Percentiles rank a stretch among this genome's conserved stretches.
These are phyloP conservation scores for Sminthurinus aureus DNA, from an alignment of 2,888 invertebrate species.

Conservation along the genomic window DNA sequence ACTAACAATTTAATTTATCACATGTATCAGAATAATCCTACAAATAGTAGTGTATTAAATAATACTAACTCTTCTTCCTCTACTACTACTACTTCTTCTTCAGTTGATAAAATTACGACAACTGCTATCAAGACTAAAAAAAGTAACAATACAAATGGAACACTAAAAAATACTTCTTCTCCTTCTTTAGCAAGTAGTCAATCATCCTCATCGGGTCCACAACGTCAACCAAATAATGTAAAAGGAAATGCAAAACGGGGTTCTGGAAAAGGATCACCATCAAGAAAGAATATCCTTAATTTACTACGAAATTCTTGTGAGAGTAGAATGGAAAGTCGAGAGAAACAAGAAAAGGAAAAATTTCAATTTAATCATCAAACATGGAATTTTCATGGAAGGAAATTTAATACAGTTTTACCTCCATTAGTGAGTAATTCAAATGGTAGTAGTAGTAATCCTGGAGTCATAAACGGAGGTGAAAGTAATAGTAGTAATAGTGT, in stretches of 20 bases:
- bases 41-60: background rate
- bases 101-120: too few species aligned
- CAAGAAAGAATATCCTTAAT: slow-evolving; percentile 55
- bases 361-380: slow-evolving; percentile 60
- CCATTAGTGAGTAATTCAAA: slow-evolving; percentile 36
- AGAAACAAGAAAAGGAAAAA: slow-evolving; percentile 58
- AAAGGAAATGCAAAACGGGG: slow-evolving; percentile 31
- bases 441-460: background rate
- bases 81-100: background rate
- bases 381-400: slow-evolving; percentile 60
- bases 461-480: slow-evolving; percentile 36
- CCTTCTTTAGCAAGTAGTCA: background rate
- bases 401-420: slow-evolving; percentile 56
- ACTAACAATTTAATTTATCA: background rate
- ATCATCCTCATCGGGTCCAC: slow-evolving; percentile 8
- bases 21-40: background rate
- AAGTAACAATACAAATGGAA: background rate
- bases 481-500: background rate
- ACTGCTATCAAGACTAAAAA: background rate
- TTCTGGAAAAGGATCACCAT: slow-evolving; percentile 32
- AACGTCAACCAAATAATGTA: background rate
- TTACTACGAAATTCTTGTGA: slow-evolving; percentile 56
- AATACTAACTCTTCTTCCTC: background rate
- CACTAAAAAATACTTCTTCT: background rate
- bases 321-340: slow-evolving; percentile 50